Conservation (phyloP, 2,113 vertebrate species). For the cattle (Bos taurus) region ARS-UCD2.0 NC_037330.1:86212501-86213000, state of each 20-base stretch:
- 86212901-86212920: background rate
- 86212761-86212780: background rate
- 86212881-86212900: slow-evolving; percentile 15
- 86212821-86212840: slow-evolving; percentile 1
- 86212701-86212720: background rate
- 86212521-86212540: background rate
- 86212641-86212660: background rate
- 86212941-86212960: background rate
- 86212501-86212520: background rate
- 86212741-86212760: background rate
- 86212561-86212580: background rate
- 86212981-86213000: background rate
- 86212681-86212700: background rate
- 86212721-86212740: background rate
- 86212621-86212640: background rate
- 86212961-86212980: background rate
- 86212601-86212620: background rate
- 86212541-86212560: background rate
- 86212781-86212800: background rate
- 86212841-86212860: background rate
- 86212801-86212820: background rate
- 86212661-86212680: background rate
- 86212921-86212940: background rate
- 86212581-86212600: background rate
- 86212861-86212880: background rate